Evolutionary conservation across 2,888 invertebrate genomes (phyloP), one percentile per base, ranked within the genome.

Genomic region (Drosophila eohydei): DNA sequence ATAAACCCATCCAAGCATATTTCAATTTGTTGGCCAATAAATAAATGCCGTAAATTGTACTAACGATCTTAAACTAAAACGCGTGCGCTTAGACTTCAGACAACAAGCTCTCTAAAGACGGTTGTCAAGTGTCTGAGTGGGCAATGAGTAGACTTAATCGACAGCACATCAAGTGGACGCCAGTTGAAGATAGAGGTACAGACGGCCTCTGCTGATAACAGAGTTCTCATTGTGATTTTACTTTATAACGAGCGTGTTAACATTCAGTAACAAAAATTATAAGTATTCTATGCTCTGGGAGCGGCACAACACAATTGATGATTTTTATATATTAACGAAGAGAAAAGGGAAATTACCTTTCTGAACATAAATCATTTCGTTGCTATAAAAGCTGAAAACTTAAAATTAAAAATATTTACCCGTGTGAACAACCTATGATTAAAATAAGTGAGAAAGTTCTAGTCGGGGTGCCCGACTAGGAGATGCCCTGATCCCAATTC

Each of bases 11-110:
- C 4, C 48, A 59, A 56, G 52, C 40, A 36, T 32, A 54, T 26
- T 44, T 58, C 30, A 28, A 57, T 54, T 59, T 32, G 46, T 34
- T 50, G 36, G 36, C 59, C 65, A 60, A 38, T 54, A 38, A 54
- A 64, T 51, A 55, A 55, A 38, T 16, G 38, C 36, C 5, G 38
- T 73, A 78, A 76, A 73, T 77, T 60, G 68, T 61, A 44, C 16
- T 43, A 64, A 41, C 46, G 55, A 61, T 76, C 46, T 48, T 43
- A 30, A 11, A 7, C 26, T 12, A 0, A 16, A 57, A 36, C 44
- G 58, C 51, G 38, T 68, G 52, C 44, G 67, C n/a, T 41, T 40
- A 26, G 38, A 16, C 28, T 28, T 32, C 41, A 34, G 2, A 14
- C 26, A 50, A 46, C 32, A 26, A 61, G 21, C 41, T 51, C 34